Evolutionary conservation across 1,140 invertebrate species (phyloP), one percentile per base, ranked within the genome.

Genomic region (Brachionus rotundiformis): DNA sequence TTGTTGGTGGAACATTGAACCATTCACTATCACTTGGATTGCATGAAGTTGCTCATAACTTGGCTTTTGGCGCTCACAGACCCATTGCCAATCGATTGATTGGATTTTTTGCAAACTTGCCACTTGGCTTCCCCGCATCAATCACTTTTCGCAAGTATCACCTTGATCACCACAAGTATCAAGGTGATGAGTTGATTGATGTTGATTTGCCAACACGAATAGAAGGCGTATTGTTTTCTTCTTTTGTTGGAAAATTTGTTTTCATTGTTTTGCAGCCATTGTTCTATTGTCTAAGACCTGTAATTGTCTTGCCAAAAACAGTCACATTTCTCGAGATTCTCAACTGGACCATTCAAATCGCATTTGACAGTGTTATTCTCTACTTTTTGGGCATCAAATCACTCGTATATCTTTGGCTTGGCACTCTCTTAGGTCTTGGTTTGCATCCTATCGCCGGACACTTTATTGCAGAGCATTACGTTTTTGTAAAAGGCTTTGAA

Each of bases 401-500:
- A 0, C 83, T 99, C 16, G 89, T 92, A 0, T 99, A 99, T 87
- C 89, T 99, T 54, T 85, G 96, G 10, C 87, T 91, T 41, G 95
- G 96, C 13, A 94, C 94, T 16, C 85, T 98, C 16, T 89, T 99
- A 88, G 94, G 95, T 0, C 97, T 98, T 93, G 96, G 97, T 0
- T 85, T 98, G 4, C 97, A 99, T 90, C 97, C 97, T 6, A 94
- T 98, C 13, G 96, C 97, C 54, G 97, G 95, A 0, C 97, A 99
- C 87, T 99, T 99, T 85, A 94, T 99, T 84, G 97, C 96, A 0
- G 97, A 99, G 85, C 97, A 99, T 89, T 99, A 99, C 88, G 98
- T 98, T 94, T 99, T 98, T 86, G 92, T 92, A 82, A 95, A 96
- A 87, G 96, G 95, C 3, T 96, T 92, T 86, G 97, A 99, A 89